Conservation (phyloP, 2,113 vertebrate species). For the Dendropsophus ebraccatus region DNA sequence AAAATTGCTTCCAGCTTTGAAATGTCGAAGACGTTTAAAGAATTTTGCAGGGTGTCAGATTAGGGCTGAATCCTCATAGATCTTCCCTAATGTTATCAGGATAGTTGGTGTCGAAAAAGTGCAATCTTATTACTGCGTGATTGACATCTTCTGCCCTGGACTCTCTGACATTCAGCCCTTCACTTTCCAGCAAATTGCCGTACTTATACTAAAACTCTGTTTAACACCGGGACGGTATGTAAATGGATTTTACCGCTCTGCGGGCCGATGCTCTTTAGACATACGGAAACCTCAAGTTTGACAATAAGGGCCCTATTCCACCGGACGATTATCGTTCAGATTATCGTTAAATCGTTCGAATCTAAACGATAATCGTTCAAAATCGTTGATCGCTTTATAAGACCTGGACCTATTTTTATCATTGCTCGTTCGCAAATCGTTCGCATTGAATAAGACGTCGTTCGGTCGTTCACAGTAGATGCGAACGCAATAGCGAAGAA, state of each 20-base stretch:
- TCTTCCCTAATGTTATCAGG: constrained; percentile 18
- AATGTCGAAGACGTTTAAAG: constrained; percentile 49
- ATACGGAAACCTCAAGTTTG: neutral
- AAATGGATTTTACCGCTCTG: neutral
- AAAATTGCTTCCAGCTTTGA: constrained; percentile 42
- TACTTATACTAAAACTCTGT: neutral
- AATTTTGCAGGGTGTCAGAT: constrained; percentile 37
- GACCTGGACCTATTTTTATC: no score
- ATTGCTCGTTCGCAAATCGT: no score
- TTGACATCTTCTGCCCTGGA: constrained; percentile 12
- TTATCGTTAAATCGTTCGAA: no score
- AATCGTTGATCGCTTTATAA: no score
- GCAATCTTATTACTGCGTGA: constrained; percentile 37
- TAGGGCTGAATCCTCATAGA: constrained; percentile 36
- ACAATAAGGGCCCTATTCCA: no score
- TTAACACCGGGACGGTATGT: neutral
- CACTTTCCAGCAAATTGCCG: neutral
- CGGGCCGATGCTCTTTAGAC: neutral
- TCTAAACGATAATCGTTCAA: no score
- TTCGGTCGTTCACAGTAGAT: no score
- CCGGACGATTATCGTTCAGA: no score
- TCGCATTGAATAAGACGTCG: no score
- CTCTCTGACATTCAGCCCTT: neutral
- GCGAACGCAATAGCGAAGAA: no score
- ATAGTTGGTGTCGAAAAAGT: constrained; percentile 22